Conservation (phyloP, 2,888 invertebrate genomes). For the Tridacna crocea region DNA sequence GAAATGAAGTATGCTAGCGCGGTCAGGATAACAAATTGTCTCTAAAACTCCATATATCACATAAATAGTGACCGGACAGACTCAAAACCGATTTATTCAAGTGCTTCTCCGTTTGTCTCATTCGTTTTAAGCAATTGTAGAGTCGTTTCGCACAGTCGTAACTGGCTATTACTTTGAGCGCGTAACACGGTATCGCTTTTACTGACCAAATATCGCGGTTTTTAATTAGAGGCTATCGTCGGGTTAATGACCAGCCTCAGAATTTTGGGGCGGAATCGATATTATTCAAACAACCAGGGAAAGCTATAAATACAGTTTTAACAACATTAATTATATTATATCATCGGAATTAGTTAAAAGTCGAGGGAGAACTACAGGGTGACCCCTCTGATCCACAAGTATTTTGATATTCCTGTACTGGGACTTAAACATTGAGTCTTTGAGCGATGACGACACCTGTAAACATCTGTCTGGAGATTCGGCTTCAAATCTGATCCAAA, state of each 20-base stretch:
- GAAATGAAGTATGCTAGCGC: neutral
- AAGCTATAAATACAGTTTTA: conserved; percentile 61
- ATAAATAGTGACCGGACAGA: conserved; percentile 34
- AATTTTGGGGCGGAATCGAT: conserved; percentile 45
- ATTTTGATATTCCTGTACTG: conserved; percentile 20
- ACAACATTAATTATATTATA: conserved; percentile 51
- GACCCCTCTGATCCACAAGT: conserved; percentile 39
- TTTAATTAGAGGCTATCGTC: conserved; percentile 55
- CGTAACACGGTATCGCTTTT: conserved; percentile 29
- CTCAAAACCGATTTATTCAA: conserved; percentile 48
- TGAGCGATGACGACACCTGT: conserved; percentile 33
- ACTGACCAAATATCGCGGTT: conserved; percentile 46
- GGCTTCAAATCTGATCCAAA: conserved; percentile 1
- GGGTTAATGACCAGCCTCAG: conserved; percentile 44
- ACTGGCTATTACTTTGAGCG: conserved; percentile 22
- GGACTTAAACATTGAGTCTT: neutral
- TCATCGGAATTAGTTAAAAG: conserved; percentile 35
- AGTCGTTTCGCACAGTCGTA: conserved; percentile 21
- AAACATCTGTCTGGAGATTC: conserved; percentile 31
- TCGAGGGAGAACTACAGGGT: conserved; percentile 38
- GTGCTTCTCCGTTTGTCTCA: conserved; percentile 32
- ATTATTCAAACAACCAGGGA: conserved; percentile 58
- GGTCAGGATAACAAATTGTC: conserved; percentile 4
- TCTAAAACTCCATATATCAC: conserved; percentile 50
- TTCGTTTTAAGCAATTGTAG: conserved; percentile 7